Conservation (phyloP, 2,113 vertebrate species). For the Pampusana beccarii region DNA sequence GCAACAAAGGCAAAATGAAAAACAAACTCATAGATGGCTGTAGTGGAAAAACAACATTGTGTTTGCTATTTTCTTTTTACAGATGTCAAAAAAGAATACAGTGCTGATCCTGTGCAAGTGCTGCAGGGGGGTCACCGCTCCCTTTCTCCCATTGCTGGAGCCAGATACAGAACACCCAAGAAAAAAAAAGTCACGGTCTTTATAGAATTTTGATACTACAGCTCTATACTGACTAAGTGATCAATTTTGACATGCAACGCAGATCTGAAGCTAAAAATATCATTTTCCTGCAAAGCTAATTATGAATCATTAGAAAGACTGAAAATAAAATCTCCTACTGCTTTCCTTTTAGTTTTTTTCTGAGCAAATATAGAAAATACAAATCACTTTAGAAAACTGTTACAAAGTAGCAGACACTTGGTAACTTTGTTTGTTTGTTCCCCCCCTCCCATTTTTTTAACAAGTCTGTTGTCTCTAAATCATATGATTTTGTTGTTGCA, state of each 20-base stretch:
- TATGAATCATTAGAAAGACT: conserved; percentile 45
- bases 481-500: background rate
- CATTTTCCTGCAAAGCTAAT: conserved; percentile 1
- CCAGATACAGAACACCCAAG: fast-evolving
- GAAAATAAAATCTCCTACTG: background rate
- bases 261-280: conserved; percentile 28
- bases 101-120: background rate
- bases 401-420: background rate
- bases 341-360: background rate
- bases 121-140: background rate
- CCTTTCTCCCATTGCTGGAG: fast-evolving
- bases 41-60: background rate
- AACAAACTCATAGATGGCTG: background rate
- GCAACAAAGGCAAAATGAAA: fast-evolving
- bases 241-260: background rate
- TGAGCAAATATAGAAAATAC: background rate
- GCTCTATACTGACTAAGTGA: background rate
- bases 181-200: fast-evolving
- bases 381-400: background rate
- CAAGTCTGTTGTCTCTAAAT: background rate
- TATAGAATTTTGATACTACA: background rate
- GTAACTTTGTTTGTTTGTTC: background rate
- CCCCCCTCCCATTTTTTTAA: background rate
- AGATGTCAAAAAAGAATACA: too few species aligned
- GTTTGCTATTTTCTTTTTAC: background rate